Percentiles rank a stretch among this genome's conserved stretches.
Evolutionary conservation across 2,113 vertebrate genomes (phyloP).

Genomic region (Gallinago paraguaiae): DNA sequence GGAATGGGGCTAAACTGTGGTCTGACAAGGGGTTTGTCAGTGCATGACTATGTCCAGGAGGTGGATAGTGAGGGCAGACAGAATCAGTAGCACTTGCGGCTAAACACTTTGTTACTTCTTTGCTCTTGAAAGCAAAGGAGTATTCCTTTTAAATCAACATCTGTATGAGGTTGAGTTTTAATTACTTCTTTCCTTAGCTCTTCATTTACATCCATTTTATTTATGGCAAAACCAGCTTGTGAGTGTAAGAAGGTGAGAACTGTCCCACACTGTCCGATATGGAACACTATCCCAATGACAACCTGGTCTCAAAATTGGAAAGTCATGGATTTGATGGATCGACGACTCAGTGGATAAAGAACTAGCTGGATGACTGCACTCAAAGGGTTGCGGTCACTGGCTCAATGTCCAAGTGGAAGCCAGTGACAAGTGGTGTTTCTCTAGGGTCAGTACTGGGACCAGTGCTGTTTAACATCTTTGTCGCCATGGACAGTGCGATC

Average conservation of each 20-base stretch:
- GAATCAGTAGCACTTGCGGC: neutral
- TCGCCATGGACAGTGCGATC: too few species aligned
- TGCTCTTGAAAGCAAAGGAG: neutral
- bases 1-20: neutral
- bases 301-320: too few species aligned
- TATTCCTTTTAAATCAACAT: neutral
- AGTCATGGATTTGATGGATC: too few species aligned
- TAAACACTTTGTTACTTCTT: neutral
- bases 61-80: neutral
- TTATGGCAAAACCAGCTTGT: neutral
- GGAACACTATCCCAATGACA: too few species aligned
- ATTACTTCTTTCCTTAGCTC: neutral
- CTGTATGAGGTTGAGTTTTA: neutral
- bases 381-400: too few species aligned
- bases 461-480: too few species aligned
- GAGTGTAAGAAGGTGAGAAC: neutral
- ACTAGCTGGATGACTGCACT: too few species aligned
- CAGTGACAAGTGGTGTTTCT: too few species aligned
- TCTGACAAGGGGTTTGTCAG: neutral
- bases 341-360: too few species aligned
- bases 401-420: too few species aligned
- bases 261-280: neutral
- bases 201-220: neutral
- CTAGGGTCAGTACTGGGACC: too few species aligned
- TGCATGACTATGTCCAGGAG: neutral